Evolutionary conservation across 2,888 invertebrate genomes (phyloP).

Genomic region (Adela reaumurella): DNA sequence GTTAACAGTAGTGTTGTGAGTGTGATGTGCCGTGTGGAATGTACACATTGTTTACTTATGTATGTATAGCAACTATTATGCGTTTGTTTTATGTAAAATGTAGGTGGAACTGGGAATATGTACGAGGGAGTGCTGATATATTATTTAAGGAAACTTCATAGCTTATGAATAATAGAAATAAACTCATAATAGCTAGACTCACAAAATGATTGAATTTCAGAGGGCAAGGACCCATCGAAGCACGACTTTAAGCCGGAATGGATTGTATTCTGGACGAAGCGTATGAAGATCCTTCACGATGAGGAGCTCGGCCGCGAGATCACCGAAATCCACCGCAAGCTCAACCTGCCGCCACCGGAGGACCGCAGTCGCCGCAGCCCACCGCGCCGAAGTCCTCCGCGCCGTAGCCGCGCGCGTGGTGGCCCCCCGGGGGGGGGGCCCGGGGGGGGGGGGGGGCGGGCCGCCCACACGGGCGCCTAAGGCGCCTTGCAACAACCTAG

Average conservation of each 20-base stretch:
- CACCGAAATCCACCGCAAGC: conserved; percentile 64
- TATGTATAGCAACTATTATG: too few species aligned
- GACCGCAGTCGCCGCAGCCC: conserved; percentile 16
- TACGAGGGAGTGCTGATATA: too few species aligned
- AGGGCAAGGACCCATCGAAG: conserved; percentile 70
- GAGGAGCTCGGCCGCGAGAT: conserved; percentile 64
- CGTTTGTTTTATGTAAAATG: too few species aligned
- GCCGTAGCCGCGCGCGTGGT: conserved; percentile 1
- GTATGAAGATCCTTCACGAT: conserved; percentile 75
- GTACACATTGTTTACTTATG: too few species aligned
- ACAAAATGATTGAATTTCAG: too few species aligned
- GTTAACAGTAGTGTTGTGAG: too few species aligned
- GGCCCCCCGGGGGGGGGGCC: neutral
- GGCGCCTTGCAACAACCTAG: conserved; percentile 6
- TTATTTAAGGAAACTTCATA: neutral
- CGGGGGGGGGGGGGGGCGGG: neutral
- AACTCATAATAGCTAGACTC: too few species aligned
- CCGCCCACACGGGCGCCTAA: too few species aligned
- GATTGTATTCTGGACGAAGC: conserved; percentile 80
- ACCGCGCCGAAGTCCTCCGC: conserved; percentile 13
- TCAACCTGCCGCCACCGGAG: conserved; percentile 39
- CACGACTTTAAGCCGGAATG: conserved; percentile 88
- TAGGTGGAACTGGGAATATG: too few species aligned
- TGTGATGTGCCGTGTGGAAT: too few species aligned
- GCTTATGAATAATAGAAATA: neutral